Conservation (phyloP, 2,113 vertebrate species). For the Microcebus ravelobensis region DNA sequence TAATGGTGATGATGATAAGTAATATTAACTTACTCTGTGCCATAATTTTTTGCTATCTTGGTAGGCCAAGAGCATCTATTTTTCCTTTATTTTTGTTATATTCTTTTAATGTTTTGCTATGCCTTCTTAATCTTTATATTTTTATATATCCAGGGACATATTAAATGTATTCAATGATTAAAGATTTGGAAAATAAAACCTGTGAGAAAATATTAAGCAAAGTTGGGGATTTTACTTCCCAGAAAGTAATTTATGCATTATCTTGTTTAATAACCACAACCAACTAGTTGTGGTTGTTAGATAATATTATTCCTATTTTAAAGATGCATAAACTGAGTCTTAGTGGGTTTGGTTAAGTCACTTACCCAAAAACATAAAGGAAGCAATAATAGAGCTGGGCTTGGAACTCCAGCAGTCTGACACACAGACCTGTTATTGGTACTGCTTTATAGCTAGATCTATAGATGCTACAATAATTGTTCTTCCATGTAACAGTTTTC, state of each 20-base stretch:
- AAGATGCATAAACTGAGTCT: not conserved
- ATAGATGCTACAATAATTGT: not conserved
- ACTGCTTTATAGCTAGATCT: not conserved
- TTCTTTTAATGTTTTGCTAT: slow-evolving; percentile 5
- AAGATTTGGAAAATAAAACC: not conserved
- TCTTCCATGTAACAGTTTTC: not conserved
- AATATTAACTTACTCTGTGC: not conserved
- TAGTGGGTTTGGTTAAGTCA: slow-evolving; percentile 6
- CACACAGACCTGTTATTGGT: not conserved
- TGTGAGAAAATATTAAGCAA: slow-evolving; percentile 13
- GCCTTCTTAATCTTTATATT: not conserved
- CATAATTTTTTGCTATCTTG: slow-evolving; percentile 17
- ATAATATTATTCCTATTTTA: slow-evolving; percentile 27
- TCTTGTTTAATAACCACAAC: not conserved
- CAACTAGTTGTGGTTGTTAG: not conserved
- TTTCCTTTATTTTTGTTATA: slow-evolving; percentile 21
- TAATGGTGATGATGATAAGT: not conserved
- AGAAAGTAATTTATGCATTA: not conserved
- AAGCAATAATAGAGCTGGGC: not conserved
- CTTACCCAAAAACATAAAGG: slow-evolving; percentile 12
- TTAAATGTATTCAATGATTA: not conserved
- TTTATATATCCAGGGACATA: not conserved
- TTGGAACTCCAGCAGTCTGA: not conserved
- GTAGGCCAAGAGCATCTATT: not conserved
- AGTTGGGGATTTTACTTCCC: not conserved